A percentile compares a stretch with the other conserved stretches of the same genome.
Conservation (phyloP, 2,797 vertebrate species). For the Danio tinwini region DNA sequence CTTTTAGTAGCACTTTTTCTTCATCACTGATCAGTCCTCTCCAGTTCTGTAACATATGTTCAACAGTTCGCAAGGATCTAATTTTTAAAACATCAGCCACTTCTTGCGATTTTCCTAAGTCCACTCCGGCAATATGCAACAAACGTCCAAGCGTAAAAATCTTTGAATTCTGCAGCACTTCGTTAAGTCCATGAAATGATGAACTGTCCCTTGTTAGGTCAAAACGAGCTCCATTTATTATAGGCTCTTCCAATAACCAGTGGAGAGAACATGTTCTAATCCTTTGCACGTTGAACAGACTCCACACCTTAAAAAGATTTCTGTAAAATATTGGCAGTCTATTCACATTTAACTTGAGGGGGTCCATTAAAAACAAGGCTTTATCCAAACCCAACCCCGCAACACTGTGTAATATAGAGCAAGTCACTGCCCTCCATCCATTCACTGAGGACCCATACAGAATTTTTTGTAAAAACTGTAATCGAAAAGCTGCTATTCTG, state of each 20-base stretch:
- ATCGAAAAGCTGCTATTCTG: too few species aligned
- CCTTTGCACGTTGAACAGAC: conserved; percentile 1
- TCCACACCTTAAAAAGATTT: conserved; percentile 1
- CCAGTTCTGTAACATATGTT: not conserved
- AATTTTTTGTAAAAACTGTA: too few species aligned
- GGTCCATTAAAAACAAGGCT: not conserved
- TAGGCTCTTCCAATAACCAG: not conserved
- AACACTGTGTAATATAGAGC: not conserved
- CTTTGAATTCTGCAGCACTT: not conserved
- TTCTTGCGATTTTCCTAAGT: not conserved
- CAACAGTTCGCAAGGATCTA: not conserved
- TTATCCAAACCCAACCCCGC: not conserved
- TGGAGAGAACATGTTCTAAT: not conserved
- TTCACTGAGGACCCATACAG: too few species aligned
- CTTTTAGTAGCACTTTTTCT: too few species aligned
- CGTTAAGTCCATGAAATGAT: conserved; percentile 4
- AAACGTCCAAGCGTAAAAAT: not conserved
- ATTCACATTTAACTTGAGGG: not conserved
- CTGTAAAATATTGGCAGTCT: not conserved
- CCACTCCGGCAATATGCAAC: not conserved
- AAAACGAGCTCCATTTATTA: not conserved
- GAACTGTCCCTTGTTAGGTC: not conserved
- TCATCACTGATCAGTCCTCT: not conserved
- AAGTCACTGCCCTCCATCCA: not conserved
- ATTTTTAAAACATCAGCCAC: not conserved